These are phyloP conservation scores for Propithecus coquereli DNA, from an alignment of 2,113 vertebrate genomes.

Conservation along the genomic window DNA sequence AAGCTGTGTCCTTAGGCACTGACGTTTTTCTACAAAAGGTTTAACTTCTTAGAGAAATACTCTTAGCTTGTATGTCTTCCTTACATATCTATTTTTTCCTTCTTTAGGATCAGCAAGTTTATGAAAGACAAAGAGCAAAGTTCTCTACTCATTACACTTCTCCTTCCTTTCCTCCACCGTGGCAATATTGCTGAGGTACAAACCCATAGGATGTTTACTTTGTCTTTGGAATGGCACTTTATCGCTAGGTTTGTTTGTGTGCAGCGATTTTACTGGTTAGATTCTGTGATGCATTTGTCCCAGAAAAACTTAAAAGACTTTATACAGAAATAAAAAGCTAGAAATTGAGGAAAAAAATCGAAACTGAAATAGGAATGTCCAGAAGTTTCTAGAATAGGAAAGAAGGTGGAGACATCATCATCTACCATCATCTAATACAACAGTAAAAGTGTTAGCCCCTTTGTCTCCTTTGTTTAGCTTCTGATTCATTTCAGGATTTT, in stretches of 20 bases:
- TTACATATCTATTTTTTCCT: background rate
- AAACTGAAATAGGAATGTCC: background rate
- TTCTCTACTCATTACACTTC: conserved; percentile 89
- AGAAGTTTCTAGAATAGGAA: no score
- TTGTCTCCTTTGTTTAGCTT: background rate
- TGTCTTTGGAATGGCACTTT: background rate
- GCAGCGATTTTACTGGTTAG: background rate
- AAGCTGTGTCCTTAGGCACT: background rate
- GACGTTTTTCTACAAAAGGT: background rate
- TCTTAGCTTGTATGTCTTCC: background rate
- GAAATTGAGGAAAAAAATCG: background rate
- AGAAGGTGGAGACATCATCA: background rate
- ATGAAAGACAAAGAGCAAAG: conserved; percentile 93
- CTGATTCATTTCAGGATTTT: background rate
- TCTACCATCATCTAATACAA: background rate
- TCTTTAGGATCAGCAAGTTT: conserved; percentile 92
- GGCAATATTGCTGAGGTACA: conserved; percentile 87
- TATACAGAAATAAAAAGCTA: background rate
- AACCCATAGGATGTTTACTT: background rate
- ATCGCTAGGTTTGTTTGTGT: background rate
- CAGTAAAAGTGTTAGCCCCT: background rate
- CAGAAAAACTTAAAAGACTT: background rate
- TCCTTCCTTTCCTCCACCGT: conserved; percentile 92
- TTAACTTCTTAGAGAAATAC: background rate
- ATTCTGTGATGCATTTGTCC: background rate